These are phyloP conservation scores for Lytechinus variegatus DNA, from an alignment of 35 echinoderm and acorn worm species.

Conservation along the genomic window DNA sequence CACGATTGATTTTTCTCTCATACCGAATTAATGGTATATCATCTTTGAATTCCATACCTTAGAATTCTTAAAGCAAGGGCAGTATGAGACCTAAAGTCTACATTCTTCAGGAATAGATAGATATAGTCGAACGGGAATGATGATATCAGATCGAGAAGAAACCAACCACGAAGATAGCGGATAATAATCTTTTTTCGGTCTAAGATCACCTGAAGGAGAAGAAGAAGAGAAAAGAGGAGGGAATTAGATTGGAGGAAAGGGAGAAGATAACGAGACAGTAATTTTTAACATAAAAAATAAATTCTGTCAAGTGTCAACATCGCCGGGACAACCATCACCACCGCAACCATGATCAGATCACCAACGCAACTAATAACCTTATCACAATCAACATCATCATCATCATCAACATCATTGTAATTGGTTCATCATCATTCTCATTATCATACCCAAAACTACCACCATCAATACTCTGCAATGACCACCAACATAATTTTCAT, in stretches of 20 bases:
- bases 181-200: constrained; percentile 58
- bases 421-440: background rate
- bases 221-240: background rate
- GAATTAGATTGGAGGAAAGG: background rate
- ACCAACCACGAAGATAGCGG: constrained; percentile 78
- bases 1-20: no score
- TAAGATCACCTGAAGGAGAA: constrained; percentile 60
- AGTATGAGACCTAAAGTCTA: constrained; percentile 55
- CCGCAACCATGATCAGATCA: background rate
- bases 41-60: constrained; percentile 36
- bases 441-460: background rate
- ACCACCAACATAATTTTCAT: background rate
- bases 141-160: constrained; percentile 84
- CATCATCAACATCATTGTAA: background rate
- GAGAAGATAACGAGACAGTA: background rate
- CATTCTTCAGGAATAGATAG: constrained; percentile 73
- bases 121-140: constrained; percentile 97
- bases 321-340: no score
- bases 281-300: no score
- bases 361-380: background rate
- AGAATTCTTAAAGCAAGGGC: constrained; percentile 78
- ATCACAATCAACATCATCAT: background rate
- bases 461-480: background rate
- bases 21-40: no score
- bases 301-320: no score